Conservation (phyloP, 1,140 invertebrate genomes). For the Heliothis subflexa region DNA sequence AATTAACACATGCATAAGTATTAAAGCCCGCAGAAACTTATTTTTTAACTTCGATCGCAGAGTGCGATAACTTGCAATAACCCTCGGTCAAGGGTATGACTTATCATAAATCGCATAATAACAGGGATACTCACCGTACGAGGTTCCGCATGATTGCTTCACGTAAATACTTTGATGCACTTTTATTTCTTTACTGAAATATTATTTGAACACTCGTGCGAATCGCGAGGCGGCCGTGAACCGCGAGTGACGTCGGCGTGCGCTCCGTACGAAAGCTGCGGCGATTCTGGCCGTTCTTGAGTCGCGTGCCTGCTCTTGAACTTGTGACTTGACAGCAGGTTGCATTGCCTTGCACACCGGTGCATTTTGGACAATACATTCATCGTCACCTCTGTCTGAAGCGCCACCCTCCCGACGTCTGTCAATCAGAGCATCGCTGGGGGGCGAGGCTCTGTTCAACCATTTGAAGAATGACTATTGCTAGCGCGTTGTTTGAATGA, state of each 20-base stretch:
- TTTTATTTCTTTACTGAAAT: constrained; percentile 35
- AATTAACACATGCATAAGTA: constrained; percentile 52
- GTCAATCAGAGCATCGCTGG: constrained; percentile 28
- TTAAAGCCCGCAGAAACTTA: constrained; percentile 41
- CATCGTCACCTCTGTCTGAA: constrained; percentile 31
- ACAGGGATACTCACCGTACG: constrained; percentile 68
- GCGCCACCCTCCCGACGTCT: constrained; percentile 45
- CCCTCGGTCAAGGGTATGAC: constrained; percentile 51
- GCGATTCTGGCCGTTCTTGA: constrained; percentile 63
- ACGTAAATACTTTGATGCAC: constrained; percentile 56
- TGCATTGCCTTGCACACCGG: constrained; percentile 72
- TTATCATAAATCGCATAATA: constrained; percentile 45
- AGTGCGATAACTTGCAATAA: constrained; percentile 53
- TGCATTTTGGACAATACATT: constrained; percentile 70
- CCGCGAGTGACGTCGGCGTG: constrained; percentile 61
- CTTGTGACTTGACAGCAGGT: constrained; percentile 76
- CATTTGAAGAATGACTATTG: not conserved
- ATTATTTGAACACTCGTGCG: constrained; percentile 58
- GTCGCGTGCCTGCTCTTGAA: constrained; percentile 74
- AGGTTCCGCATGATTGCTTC: constrained; percentile 73
- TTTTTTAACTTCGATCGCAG: constrained; percentile 31
- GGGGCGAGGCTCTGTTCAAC: not conserved
- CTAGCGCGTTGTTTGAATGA: not conserved
- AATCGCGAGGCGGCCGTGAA: constrained; percentile 51
- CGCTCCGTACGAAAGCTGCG: constrained; percentile 68